Conservation (phyloP, 2,888 invertebrate species). For the Drosophila neonasuta region DNA sequence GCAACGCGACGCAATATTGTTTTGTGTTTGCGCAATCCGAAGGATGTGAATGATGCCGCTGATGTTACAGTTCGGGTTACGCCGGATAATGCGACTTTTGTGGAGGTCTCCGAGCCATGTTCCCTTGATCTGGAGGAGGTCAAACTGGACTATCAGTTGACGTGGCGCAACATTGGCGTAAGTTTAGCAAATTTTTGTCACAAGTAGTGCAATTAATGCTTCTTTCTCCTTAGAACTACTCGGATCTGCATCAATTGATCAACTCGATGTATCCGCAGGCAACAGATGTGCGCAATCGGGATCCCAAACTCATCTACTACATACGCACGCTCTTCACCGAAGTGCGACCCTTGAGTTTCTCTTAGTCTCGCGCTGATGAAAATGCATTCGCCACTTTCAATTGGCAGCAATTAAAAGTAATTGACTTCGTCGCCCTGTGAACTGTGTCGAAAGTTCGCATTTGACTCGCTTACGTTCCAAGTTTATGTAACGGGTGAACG, state of each 20-base stretch:
- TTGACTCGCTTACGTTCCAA: slow-evolving; percentile 4
- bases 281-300: slow-evolving; percentile 63
- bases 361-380: slow-evolving; percentile 42
- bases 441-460: slow-evolving; percentile 27
- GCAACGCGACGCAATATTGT: slow-evolving; percentile 72
- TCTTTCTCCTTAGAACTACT: slow-evolving; percentile 61
- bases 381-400: slow-evolving; percentile 46
- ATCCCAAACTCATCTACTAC: slow-evolving; percentile 68
- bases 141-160: slow-evolving; percentile 64
- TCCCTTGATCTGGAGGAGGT: slow-evolving; percentile 62
- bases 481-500: slow-evolving; percentile 10
- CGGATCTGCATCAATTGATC: slow-evolving; percentile 77
- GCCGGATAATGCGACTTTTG: slow-evolving; percentile 76
- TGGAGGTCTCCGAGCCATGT: slow-evolving; percentile 74
- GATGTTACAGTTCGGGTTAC: slow-evolving; percentile 67
- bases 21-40: slow-evolving; percentile 61
- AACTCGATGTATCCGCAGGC: slow-evolving; percentile 69
- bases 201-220: too few species aligned
- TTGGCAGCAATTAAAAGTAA: slow-evolving; percentile 65
- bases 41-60: slow-evolving; percentile 52
- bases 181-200: too few species aligned
- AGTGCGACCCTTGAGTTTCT: slow-evolving; percentile 77
- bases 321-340: slow-evolving; percentile 69
- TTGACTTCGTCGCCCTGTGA: slow-evolving; percentile 26
- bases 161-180: slow-evolving; percentile 79